A percentile compares a stretch with the other conserved stretches of the same genome.
phyloP scores from a whole-genome alignment of 2,797 vertebrate genomes.

The Brachyrhaphis roseni region DNA sequence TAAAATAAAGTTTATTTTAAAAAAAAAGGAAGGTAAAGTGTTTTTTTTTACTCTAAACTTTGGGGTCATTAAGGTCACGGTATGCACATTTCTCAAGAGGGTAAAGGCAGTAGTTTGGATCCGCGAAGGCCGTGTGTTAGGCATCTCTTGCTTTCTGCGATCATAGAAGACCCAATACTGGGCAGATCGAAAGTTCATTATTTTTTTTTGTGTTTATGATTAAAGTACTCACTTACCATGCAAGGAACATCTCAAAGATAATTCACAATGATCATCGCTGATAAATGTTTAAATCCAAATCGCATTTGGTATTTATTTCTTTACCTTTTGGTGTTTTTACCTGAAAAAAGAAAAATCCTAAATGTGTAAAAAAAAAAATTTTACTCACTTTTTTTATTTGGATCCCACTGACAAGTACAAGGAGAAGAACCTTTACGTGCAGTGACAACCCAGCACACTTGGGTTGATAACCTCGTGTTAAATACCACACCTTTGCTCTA shows the following conservation, averaged over 20 bases:
- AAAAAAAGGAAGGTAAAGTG: background rate
- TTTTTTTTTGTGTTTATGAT: background rate
- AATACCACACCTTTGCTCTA: background rate
- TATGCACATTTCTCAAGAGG: background rate
- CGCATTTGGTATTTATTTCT: background rate
- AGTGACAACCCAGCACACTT: background rate
- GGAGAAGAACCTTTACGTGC: background rate
- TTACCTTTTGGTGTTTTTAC: background rate
- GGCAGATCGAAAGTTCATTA: background rate
- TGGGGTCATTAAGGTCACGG: background rate
- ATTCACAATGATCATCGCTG: background rate
- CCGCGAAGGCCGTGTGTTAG: background rate
- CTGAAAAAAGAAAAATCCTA: background rate
- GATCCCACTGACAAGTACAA: background rate
- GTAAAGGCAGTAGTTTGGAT: background rate
- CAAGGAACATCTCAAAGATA: background rate
- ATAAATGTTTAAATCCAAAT: background rate
- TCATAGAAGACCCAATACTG: background rate
- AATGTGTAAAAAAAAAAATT: background rate
- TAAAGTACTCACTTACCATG: background rate
- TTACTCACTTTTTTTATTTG: background rate
- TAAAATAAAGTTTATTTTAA: background rate
- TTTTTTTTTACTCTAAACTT: background rate
- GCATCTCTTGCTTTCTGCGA: background rate
- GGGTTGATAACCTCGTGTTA: background rate